Conservation (phyloP, 2,797 vertebrate genomes). For the Sparidentex hasta region DNA sequence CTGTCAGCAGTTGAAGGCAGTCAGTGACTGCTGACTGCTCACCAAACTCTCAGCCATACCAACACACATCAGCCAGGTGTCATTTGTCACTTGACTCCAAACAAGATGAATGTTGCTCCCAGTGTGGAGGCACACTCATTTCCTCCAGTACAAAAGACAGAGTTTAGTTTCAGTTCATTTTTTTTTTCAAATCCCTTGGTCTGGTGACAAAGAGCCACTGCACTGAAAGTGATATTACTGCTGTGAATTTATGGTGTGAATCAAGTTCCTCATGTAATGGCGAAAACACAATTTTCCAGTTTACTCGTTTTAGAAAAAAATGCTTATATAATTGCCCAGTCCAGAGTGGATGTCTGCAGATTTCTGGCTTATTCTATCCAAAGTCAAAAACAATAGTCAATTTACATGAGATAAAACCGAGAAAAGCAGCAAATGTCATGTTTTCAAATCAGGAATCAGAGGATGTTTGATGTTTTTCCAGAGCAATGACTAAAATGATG, state of each 20-base stretch:
- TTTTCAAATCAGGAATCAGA: neutral
- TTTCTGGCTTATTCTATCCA: neutral
- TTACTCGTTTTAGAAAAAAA: no score
- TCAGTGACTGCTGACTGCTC: conserved; percentile 31
- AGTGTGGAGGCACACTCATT: neutral
- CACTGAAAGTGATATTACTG: neutral
- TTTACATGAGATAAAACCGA: neutral
- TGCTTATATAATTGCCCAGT: no score
- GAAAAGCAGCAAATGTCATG: neutral
- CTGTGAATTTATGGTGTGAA: neutral
- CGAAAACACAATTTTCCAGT: neutral
- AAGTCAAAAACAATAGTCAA: neutral
- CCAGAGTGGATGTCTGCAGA: neutral
- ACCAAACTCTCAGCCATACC: neutral
- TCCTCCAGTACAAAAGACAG: neutral
- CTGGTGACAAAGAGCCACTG: neutral
- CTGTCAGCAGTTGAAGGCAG: no score
- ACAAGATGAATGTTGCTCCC: conserved; percentile 1
- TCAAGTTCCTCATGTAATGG: neutral
- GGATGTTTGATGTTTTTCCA: neutral
- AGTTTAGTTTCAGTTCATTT: conserved; percentile 48
- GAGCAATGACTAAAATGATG: neutral
- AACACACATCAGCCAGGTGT: neutral
- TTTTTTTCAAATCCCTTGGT: neutral
- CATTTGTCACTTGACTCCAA: neutral